Evolutionary conservation across 2,888 invertebrate genomes (phyloP).

Genomic region (Agonopterix arenella): DNA sequence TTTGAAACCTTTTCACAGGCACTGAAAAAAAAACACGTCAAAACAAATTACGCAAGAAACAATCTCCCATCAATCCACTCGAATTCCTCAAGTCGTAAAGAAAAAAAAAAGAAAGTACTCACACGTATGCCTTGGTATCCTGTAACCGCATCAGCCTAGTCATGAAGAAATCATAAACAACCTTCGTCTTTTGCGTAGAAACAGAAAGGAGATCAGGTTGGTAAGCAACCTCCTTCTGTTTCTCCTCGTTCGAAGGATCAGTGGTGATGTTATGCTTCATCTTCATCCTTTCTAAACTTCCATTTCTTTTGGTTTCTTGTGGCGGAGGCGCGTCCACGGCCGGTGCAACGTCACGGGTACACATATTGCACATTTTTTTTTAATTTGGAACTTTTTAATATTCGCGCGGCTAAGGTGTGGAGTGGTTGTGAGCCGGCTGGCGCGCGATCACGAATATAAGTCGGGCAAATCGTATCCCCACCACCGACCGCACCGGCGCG

Average conservation of each 20-base stretch:
- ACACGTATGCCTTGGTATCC: slow-evolving; percentile 69
- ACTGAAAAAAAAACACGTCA: no score
- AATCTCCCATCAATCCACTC: no score
- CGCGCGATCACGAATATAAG: slow-evolving; percentile 50
- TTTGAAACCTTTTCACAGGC: no score
- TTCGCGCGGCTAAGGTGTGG: slow-evolving; percentile 27
- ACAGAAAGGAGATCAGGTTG: slow-evolving; percentile 67
- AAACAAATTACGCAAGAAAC: no score
- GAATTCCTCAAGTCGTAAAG: no score
- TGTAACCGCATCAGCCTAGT: slow-evolving; percentile 45
- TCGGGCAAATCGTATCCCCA: slow-evolving; percentile 47
- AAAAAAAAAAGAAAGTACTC: slow-evolving; percentile 30
- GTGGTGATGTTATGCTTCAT: slow-evolving; percentile 62
- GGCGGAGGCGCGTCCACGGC: slow-evolving; percentile 26
- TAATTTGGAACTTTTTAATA: not conserved
- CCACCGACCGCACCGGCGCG: slow-evolving; percentile 14
- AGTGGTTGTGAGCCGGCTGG: slow-evolving; percentile 20
- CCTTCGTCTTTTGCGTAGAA: slow-evolving; percentile 64
- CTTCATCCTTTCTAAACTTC: slow-evolving; percentile 56
- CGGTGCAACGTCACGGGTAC: slow-evolving; percentile 41
- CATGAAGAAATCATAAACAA: slow-evolving; percentile 53
- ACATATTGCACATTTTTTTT: slow-evolving; percentile 61
- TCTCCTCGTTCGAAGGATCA: slow-evolving; percentile 46
- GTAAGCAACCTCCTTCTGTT: slow-evolving; percentile 55
- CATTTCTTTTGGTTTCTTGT: slow-evolving; percentile 23